These are phyloP conservation scores for Engystomops pustulosus DNA, from an alignment of 2,113 vertebrate species.

Conservation along the genomic window DNA sequence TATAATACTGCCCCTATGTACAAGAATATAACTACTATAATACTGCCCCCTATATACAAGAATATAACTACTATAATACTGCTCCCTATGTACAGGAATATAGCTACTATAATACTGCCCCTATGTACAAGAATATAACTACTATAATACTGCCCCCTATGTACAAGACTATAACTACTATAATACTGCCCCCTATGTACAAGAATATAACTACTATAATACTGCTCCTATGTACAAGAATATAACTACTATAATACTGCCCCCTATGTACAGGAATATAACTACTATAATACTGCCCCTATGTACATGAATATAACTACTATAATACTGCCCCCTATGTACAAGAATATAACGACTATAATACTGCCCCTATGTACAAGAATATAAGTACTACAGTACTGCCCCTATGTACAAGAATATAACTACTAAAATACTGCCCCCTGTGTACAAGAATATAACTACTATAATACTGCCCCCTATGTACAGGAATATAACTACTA, in stretches of 20 bases:
- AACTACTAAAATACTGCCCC: neutral
- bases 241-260: no score
- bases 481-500: no score
- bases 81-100: neutral
- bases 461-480: no score
- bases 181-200: no score
- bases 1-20: neutral
- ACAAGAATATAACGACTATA: neutral
- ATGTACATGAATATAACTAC: neutral
- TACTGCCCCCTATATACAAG: neutral
- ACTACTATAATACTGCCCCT: neutral
- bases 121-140: neutral
- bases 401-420: neutral
- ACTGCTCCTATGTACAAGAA: no score
- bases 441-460: no score
- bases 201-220: no score
- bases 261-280: neutral
- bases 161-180: no score
- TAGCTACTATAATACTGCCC: neutral
- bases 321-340: neutral
- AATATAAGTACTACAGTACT: no score
- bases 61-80: slow-evolving; percentile 3
- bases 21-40: neutral
- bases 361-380: neutral
- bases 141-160: neutral